Percentiles rank a stretch among this genome's conserved stretches.
Conservation (phyloP, 2,797 vertebrate species). For the Acanthurus lineatus region DNA sequence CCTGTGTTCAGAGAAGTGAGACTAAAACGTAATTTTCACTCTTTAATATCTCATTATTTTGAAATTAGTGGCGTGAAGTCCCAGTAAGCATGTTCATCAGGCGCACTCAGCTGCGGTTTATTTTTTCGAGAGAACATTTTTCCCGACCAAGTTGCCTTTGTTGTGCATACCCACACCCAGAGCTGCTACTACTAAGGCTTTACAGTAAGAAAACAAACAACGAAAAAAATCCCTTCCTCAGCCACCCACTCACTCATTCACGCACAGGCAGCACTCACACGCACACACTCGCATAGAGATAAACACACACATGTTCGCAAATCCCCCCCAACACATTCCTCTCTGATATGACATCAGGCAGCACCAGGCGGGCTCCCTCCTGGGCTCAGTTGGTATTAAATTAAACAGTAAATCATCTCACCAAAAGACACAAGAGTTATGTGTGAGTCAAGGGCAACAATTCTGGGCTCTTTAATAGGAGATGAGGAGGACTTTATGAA, state of each 20-base stretch:
- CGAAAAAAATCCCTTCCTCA: conserved; percentile 47
- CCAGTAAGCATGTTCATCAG: conserved; percentile 70
- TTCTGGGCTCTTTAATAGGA: conserved; percentile 80
- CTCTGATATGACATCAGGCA: conserved; percentile 78
- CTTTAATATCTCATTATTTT: conserved; percentile 78
- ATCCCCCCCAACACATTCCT: conserved; percentile 56
- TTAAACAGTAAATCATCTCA: conserved; percentile 82
- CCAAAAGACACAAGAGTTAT: conserved; percentile 81
- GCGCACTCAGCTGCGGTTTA: conserved; percentile 38
- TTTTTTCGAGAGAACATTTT: conserved; percentile 35
- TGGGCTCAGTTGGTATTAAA: conserved; percentile 76
- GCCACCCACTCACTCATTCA: conserved; percentile 61
- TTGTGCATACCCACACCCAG: conserved; percentile 35
- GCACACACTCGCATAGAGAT: conserved; percentile 28
- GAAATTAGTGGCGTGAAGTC: conserved; percentile 71
- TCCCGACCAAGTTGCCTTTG: conserved; percentile 4
- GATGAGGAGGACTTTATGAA: conserved; percentile 83
- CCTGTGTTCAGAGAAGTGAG: conserved; percentile 65
- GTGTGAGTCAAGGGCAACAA: conserved; percentile 82
- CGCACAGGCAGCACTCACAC: conserved; percentile 28
- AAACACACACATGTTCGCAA: conserved; percentile 51
- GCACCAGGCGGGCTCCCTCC: conserved; percentile 62
- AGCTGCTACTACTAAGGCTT: conserved; percentile 51
- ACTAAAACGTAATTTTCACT: conserved; percentile 72
- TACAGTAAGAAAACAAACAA: conserved; percentile 59